Evolutionary conservation across 2,113 vertebrate genomes (phyloP).

Genomic region (Chrysochloris asiatica): DNA sequence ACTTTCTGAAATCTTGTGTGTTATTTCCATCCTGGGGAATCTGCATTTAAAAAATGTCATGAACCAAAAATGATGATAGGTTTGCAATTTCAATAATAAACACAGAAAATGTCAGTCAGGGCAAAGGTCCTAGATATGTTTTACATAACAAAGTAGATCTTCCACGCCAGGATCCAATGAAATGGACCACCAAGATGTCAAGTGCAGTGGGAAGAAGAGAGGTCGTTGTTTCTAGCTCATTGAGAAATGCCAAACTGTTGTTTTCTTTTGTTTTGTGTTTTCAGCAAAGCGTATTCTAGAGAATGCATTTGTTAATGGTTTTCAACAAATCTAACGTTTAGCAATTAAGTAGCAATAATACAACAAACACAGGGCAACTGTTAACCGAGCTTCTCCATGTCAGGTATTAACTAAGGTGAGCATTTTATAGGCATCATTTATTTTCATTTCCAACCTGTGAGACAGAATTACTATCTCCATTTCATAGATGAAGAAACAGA

Average conservation of each 20-base stretch:
- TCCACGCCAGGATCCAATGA: neutral
- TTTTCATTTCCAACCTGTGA: neutral
- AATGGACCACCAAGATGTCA: neutral
- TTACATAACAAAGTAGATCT: neutral
- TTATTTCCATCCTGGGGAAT: conserved; percentile 30
- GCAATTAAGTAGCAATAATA: neutral
- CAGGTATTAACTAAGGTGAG: neutral
- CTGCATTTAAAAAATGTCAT: conserved; percentile 23
- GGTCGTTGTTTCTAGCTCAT: neutral
- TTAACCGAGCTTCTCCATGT: neutral
- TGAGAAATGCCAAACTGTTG: neutral
- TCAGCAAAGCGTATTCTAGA: neutral
- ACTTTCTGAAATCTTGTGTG: neutral
- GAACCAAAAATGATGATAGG: conserved; percentile 47
- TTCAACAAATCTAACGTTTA: neutral
- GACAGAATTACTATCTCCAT: neutral
- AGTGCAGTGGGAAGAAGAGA: too few species aligned
- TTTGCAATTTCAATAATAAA: conserved; percentile 26
- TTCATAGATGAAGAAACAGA: neutral
- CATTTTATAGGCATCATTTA: neutral
- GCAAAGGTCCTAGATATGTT: neutral
- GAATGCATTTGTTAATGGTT: neutral
- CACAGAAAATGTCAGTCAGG: conserved; percentile 2
- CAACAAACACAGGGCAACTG: neutral
- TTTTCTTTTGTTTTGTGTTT: too few species aligned